Base-by-base conservation (phyloP, 2,888 invertebrate genomes). In the Tinea pellionella region DNA sequence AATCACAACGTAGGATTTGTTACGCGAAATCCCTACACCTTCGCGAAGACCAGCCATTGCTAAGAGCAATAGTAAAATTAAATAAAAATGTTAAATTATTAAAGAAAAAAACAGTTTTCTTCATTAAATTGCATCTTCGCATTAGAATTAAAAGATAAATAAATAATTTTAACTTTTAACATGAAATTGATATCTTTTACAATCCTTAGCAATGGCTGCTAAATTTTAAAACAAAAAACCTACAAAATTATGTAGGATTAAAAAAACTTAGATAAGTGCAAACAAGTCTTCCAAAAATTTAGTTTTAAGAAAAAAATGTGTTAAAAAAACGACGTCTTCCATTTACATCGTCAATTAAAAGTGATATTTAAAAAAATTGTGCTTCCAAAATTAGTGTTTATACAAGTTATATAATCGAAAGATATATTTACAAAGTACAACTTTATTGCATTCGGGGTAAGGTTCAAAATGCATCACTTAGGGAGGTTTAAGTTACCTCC, bases 401-500 rank as follows among this genome's bases (percentile, higher is more conserved):
- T 60, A 59, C 60, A 9, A 61, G 43, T 59, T 64, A 63, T 62
- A 59, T 57, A 61, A 61, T 64, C 37, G 9, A 70, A 71, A 15
- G 24, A 58, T 30, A 32, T 24, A 32, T 30, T 32, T 24, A 58
- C 29, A 47, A 47, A 4, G 3, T 47, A n/a, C 8, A 47, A 47
- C 18, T 18, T 47, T 9, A 47, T 16, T 8, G 19, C 2, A n/a
- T 8, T 18, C 4, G 16, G 19, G 9, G 1, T 53, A 19, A 12
- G 18, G 53, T 2, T 53, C 51, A 84, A 78, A 79, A 74, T 82
- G 60, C 81, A 86, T 19, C 57, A 62, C 63, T 65, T 88, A 61
- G 89, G 90, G 41, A 89, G 90, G 63, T 89, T 92, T 66, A 90
- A 89, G 70, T 74, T 95, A 68, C 93, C 94, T 57, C 93, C 94